Evolutionary conservation across 2,888 invertebrate genomes (phyloP).

Genomic region (Chaetogeoica ovagalla): DNA sequence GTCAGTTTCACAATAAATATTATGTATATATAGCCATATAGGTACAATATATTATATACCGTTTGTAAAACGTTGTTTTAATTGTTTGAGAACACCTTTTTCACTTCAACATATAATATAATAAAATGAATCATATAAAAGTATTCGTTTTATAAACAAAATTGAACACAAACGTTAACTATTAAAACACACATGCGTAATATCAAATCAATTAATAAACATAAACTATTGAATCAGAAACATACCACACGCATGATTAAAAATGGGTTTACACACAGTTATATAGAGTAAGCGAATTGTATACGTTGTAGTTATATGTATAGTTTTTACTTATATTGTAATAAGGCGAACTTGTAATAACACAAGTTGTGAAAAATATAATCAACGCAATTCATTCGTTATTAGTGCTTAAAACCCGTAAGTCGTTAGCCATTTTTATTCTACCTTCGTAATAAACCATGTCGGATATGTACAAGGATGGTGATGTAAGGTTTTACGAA

Average conservation of each 20-base stretch:
- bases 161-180: background rate
- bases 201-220: slow-evolving; percentile 31
- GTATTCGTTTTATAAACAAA: no score
- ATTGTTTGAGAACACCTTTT: no score
- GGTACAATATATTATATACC: no score
- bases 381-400: background rate
- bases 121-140: no score
- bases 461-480: background rate
- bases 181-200: slow-evolving; percentile 16
- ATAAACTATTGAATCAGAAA: slow-evolving; percentile 27
- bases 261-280: background rate
- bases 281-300: background rate
- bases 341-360: background rate
- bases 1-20: no score
- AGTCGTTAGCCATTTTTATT: background rate
- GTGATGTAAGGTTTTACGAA: background rate
- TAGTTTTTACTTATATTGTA: background rate
- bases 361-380: background rate
- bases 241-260: background rate
- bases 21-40: no score
- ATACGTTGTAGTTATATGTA: background rate
- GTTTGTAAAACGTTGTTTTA: no score
- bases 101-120: no score
- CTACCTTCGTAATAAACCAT: background rate
- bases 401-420: background rate